Conservation (phyloP, 2,797 vertebrate species). For the Aselliscus stoliczkanus region DNA sequence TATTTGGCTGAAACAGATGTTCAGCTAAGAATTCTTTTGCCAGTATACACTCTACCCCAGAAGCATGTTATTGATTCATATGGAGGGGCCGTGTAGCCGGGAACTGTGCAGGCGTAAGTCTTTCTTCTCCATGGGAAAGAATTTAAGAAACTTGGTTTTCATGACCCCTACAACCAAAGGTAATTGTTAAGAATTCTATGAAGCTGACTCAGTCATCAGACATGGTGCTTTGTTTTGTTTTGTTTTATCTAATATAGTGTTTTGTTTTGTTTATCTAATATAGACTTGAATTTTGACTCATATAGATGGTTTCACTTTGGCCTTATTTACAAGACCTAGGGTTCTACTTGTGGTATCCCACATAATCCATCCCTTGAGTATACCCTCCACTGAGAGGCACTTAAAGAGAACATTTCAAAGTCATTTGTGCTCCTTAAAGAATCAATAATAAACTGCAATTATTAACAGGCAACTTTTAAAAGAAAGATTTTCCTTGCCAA, state of each 20-base stretch:
- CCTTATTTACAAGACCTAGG: neutral
- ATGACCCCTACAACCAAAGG: neutral
- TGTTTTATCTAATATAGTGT: neutral
- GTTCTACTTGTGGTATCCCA: neutral
- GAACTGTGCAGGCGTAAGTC: neutral
- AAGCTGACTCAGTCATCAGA: neutral
- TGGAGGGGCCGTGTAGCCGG: neutral
- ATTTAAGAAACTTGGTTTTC: neutral
- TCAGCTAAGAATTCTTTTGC: neutral
- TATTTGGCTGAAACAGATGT: constrained; percentile 28
- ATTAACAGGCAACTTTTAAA: neutral
- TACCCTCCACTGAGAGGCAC: neutral
- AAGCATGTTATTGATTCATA: neutral
- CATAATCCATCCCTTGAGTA: neutral
- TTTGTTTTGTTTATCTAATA: neutral
- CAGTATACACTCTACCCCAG: neutral
- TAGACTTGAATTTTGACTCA: neutral
- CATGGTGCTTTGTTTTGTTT: neutral
- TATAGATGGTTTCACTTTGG: neutral
- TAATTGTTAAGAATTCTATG: neutral
- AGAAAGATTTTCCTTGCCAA: neutral
- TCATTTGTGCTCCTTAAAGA: neutral
- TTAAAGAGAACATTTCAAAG: neutral
- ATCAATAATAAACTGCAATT: neutral
- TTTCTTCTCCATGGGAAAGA: neutral